Evolutionary conservation across 2,888 invertebrate genomes (phyloP).

Genomic region (Cerastis rubricosa): DNA sequence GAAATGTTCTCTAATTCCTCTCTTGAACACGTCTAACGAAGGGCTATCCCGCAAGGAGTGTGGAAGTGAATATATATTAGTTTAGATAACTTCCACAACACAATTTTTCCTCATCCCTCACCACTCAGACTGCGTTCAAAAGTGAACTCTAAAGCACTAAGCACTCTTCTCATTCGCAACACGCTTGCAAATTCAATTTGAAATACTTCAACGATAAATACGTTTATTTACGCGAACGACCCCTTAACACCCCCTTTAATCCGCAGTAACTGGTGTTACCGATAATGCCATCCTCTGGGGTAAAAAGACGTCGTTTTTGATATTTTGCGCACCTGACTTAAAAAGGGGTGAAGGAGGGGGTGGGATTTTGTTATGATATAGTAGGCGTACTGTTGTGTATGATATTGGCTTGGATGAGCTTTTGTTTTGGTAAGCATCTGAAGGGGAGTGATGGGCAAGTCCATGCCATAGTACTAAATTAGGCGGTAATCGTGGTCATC

Average conservation of each 20-base stretch:
- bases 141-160: conserved; percentile 26
- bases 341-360: conserved; percentile 3
- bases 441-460: not conserved
- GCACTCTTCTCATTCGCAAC: conserved; percentile 38
- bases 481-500: not conserved
- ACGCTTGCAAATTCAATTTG: conserved; percentile 58
- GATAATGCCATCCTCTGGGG: conserved; percentile 43
- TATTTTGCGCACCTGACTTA: conserved; percentile 64
- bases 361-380: conserved; percentile 14
- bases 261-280: conserved; percentile 50
- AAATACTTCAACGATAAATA: conserved; percentile 58
- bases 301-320: conserved; percentile 45
- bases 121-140: conserved; percentile 11
- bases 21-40: no score
- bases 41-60: no score
- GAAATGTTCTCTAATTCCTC: no score
- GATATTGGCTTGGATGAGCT: not conserved
- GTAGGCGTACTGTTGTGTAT: not conserved
- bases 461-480: not conserved
- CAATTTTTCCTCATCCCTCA: not conserved
- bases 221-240: conserved; percentile 50
- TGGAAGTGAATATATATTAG: no score
- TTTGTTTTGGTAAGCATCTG: conserved; percentile 1
- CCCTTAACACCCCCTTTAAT: conserved; percentile 47
- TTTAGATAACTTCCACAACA: not conserved